These are phyloP conservation scores for Ceratitis capitata DNA, from an alignment of 1,140 invertebrate genomes.

Conservation along the genomic window DNA sequence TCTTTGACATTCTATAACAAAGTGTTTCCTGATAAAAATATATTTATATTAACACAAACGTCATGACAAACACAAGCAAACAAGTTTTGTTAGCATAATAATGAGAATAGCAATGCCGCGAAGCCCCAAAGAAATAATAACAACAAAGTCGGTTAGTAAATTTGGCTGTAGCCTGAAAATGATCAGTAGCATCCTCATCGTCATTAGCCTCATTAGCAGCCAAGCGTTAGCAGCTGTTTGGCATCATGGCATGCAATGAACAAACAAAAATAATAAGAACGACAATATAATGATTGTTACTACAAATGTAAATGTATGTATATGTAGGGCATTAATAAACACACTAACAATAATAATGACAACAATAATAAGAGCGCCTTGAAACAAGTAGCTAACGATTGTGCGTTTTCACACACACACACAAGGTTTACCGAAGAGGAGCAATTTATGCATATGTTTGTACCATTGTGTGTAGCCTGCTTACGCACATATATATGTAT, in stretches of 20 bases:
- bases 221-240: neutral
- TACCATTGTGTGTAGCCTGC: too few species aligned
- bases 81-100: neutral
- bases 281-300: neutral
- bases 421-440: neutral
- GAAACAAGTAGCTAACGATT: neutral
- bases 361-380: neutral
- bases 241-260: neutral
- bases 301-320: neutral
- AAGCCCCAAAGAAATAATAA: neutral
- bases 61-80: neutral
- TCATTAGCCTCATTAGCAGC: neutral
- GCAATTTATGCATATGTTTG: too few species aligned
- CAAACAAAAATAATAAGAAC: neutral
- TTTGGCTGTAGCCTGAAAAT: neutral
- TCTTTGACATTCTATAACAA: neutral
- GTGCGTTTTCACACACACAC: neutral
- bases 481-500: neutral
- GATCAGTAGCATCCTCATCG: neutral
- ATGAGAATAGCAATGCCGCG: neutral
- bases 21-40: neutral
- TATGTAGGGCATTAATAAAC: neutral
- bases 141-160: neutral
- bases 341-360: neutral
- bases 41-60: neutral